phyloP scores from a whole-genome alignment of 2,888 invertebrate species.

The Troides helena region DNA sequence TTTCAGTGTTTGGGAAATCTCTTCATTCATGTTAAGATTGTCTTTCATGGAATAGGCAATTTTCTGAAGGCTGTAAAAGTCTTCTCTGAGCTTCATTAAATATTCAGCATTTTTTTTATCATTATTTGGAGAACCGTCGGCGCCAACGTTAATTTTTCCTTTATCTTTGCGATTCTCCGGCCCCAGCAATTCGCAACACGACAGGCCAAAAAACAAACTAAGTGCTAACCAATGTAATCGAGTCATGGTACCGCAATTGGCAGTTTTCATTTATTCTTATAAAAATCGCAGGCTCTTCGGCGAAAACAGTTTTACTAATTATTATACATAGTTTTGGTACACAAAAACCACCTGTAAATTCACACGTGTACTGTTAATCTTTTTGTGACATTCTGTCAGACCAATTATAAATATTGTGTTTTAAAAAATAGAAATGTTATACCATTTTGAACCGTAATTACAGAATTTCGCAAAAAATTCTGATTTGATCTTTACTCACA shows the following conservation, averaged over 20 bases:
- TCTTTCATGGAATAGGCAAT: constrained; percentile 40
- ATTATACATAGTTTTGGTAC: constrained; percentile 17
- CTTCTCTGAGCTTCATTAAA: constrained; percentile 49
- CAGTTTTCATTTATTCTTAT: not conserved
- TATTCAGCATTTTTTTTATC: constrained; percentile 45
- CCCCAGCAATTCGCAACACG: constrained; percentile 60
- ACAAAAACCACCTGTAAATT: constrained; percentile 36
- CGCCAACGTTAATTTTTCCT: constrained; percentile 52
- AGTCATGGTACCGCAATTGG: constrained; percentile 45
- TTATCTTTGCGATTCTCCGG: constrained; percentile 53
- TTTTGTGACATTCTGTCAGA: constrained; percentile 31
- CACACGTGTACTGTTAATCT: constrained; percentile 41
- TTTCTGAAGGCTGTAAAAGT: constrained; percentile 42
- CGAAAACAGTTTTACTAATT: constrained; percentile 32
- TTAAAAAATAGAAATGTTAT: not conserved
- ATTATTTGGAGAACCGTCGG: constrained; percentile 41
- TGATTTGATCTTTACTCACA: not conserved
- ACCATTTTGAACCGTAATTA: constrained; percentile 6
- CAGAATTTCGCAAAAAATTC: not conserved
- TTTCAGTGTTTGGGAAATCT: constrained; percentile 18
- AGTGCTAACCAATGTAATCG: constrained; percentile 50
- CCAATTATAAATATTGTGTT: constrained; percentile 16
- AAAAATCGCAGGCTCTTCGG: constrained; percentile 59
- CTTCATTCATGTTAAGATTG: constrained; percentile 32
- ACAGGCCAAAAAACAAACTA: constrained; percentile 53